Evolutionary conservation across 2,888 invertebrate species (phyloP), one percentile per base, ranked within the genome.

Genomic region (Synanthedon andrenaeformis): DNA sequence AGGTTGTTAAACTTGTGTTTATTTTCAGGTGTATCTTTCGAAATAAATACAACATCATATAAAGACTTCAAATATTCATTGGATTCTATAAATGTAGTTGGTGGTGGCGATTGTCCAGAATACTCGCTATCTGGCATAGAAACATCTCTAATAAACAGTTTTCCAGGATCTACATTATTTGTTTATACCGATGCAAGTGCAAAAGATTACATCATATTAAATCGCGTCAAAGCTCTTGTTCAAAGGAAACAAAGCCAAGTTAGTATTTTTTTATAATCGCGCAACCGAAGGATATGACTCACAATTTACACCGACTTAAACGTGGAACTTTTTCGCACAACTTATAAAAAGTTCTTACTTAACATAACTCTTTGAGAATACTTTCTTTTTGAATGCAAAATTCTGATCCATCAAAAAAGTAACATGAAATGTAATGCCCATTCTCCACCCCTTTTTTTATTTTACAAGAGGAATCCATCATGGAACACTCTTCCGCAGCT

Each of bases 171-270:
- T 0, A 64, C 56, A 11, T 35, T 74, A 1, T 74, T 61, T 42
- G 64, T 72, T 0, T 74, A 72, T 49, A 74, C 73, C 3, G 74
- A 74, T 49, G 71, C 73, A 0, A 42, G 62, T 0, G 63, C 74
- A 1, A 64, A 59, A 28, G 75, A 74, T 55, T 52, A 59, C 10
- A 0, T 0, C 0, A 52, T 55, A 12, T 41, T 54, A 4, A 41
- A 53, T 1, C 35, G 58, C 28, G 59, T 72, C 2, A 63, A 56
- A 17, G 49, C 12, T 17, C 49, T 49, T 49, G 5, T 14, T 17
- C 49, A 49, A 19, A 17, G 23, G 19, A 49, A 10, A 17, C 49
- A 49, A 17, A 49, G 23, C 6, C 49, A 49, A 12, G 49, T 49
- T 8, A 49, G 17, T 19, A 49, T 3, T n/a, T 45, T 45, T n/a